Conservation (phyloP, 2,113 vertebrate genomes). For the Cephalopterus ornatus region DNA sequence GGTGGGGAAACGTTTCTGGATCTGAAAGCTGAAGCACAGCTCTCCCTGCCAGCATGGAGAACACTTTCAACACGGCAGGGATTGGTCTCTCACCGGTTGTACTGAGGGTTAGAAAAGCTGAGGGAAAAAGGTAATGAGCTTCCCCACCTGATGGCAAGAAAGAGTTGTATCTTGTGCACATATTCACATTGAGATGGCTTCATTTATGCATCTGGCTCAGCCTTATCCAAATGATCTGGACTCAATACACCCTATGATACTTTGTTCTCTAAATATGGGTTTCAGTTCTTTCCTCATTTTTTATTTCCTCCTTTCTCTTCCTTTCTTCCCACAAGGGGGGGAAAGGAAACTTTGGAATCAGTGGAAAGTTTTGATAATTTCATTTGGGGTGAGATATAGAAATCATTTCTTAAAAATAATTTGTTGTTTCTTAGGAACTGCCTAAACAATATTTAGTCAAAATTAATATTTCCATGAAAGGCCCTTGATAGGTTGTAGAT, state of each 20-base stretch:
- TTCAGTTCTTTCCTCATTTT: not conserved
- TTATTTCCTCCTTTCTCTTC: not conserved
- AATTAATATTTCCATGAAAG: not conserved
- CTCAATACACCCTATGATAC: rapidly evolving
- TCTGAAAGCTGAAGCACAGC: not conserved
- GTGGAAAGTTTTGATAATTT: not conserved
- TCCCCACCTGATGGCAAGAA: not conserved
- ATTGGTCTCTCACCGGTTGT: not conserved
- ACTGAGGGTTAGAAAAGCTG: not conserved
- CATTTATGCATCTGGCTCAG: not conserved
- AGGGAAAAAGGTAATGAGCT: not conserved
- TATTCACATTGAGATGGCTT: not conserved
- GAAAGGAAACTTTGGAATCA: not conserved
- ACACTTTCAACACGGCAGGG: not conserved
- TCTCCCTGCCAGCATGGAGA: not conserved
- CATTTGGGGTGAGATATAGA: not conserved
- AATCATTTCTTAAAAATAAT: not conserved
- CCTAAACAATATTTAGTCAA: not conserved
- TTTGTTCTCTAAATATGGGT: not conserved
- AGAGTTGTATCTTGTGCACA: not conserved
- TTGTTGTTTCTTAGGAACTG: not conserved
- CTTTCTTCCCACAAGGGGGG: rapidly evolving
- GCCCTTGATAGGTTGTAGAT: not conserved
- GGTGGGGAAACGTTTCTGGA: not conserved
- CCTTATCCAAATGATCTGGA: not conserved